A percentile compares a stretch with the other conserved stretches of the same genome.
Conservation (phyloP, 2,888 invertebrate genomes). For the Sinohyriopsis cumingii region DNA sequence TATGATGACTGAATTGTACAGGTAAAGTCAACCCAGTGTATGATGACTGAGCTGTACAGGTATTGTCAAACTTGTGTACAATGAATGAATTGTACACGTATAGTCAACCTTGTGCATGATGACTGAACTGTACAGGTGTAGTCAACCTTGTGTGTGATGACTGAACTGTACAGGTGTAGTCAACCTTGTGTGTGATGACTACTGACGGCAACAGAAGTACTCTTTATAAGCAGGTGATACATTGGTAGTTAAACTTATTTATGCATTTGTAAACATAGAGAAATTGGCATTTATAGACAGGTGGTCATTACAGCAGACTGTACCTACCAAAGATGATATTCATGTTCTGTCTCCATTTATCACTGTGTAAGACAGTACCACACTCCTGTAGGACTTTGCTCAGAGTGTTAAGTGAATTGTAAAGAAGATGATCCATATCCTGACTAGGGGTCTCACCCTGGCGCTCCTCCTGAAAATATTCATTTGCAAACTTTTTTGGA, state of each 20-base stretch:
- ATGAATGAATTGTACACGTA: too few species aligned
- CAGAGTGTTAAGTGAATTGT: constrained; percentile 62
- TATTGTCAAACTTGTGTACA: too few species aligned
- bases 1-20: too few species aligned
- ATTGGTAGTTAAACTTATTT: neutral
- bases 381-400: constrained; percentile 65
- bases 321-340: constrained; percentile 71
- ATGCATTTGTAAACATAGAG: neutral
- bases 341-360: constrained; percentile 53
- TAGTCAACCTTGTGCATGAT: too few species aligned
- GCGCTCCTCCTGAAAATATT: constrained; percentile 14
- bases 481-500: neutral
- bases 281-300: neutral
- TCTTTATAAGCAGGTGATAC: neutral
- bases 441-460: constrained; percentile 38
- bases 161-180: too few species aligned
- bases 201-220: too few species aligned
- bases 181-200: too few species aligned
- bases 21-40: too few species aligned
- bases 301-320: too few species aligned
- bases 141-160: too few species aligned
- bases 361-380: constrained; percentile 48
- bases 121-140: too few species aligned
- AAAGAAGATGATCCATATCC: constrained; percentile 65
- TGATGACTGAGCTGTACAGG: too few species aligned